Evolutionary conservation across 2,888 invertebrate genomes (phyloP).

Genomic region (Isoperla grammatica): DNA sequence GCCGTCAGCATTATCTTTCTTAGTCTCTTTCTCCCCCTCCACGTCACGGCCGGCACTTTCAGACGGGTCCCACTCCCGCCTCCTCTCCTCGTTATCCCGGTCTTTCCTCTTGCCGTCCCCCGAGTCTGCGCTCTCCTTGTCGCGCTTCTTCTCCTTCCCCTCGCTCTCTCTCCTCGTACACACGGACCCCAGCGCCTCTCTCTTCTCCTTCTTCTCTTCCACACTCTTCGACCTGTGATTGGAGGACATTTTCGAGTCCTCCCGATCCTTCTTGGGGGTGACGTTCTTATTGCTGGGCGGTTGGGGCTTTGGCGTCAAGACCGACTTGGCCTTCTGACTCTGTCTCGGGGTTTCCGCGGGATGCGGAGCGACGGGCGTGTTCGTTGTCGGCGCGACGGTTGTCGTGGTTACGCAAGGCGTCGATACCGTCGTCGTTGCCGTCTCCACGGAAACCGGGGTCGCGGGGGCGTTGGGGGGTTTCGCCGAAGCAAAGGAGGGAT

Average conservation of each 20-base stretch:
- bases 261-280: constrained; percentile 24
- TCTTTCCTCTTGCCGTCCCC: constrained; percentile 36
- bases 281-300: constrained; percentile 17
- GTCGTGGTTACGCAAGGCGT: constrained; percentile 24
- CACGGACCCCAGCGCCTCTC: constrained; percentile 19
- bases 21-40: constrained; percentile 38
- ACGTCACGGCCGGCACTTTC: constrained; percentile 32
- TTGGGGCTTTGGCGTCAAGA: neutral
- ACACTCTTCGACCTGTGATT: constrained; percentile 19
- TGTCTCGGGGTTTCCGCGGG: constrained; percentile 11
- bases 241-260: constrained; percentile 17
- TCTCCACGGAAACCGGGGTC: constrained; percentile 9
- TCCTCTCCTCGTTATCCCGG: constrained; percentile 37
- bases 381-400: constrained; percentile 12
- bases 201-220: constrained; percentile 24
- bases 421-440: constrained; percentile 25
- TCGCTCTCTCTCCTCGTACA: constrained; percentile 39
- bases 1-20: constrained; percentile 42
- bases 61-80: constrained; percentile 16
- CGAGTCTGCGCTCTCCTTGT: constrained; percentile 35
- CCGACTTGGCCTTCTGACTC: constrained; percentile 13
- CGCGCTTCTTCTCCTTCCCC: constrained; percentile 35
- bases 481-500: neutral
- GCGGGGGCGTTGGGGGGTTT: neutral
- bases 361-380: neutral